Base-by-base conservation (phyloP, 2,797 vertebrate species). In the Etheostoma perlongum region DNA sequence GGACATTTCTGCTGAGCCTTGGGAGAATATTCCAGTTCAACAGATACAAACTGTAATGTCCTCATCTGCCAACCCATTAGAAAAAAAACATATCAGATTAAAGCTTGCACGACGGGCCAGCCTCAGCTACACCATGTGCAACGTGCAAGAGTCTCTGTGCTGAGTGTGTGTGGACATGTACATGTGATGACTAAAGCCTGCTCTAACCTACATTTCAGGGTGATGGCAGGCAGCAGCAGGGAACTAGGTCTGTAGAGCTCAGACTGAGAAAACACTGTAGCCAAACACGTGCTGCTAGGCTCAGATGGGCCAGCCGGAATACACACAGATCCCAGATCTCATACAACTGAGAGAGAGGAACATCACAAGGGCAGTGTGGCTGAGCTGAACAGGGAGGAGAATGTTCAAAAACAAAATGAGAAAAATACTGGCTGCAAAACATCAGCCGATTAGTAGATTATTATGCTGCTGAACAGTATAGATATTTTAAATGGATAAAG, bases 221-320 rank as follows among this genome's bases (percentile, higher is more conserved):
- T 21, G 16, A 69, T 19, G 47, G 52, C 62, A 72, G 51, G 71
- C 65, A 53, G 62, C 76, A 57, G 83, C 58, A 49, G 76, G 71
- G 57, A 90, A 90, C 72, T 89, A 74, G 90, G 88, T 91, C 72
- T 88, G 82, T 89, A 78, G 89, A 79, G 71, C 83, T 86, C 75
- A 78, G 80, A 54, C 54, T 7, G 68, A 74, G 55, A 69, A 72
- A 72, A 72, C 67, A 23, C 14, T 19, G 62, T 44, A 40, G 85
- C 70, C 62, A 74, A 76, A 87, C 87, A 90, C 76, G 84, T 91
- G 91, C 79, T 2, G 64, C 78, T 13, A 15, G 40, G 72, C 64
- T 86, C 78, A 86, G 78, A 84, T 83, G 69, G 77, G 55, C 21
- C 36, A 13, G 48, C n/a, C 42, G 46, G 19, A 51, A 71, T 6